phyloP scores from a whole-genome alignment of 2,888 invertebrate genomes.

The Fragum sueziense region DNA sequence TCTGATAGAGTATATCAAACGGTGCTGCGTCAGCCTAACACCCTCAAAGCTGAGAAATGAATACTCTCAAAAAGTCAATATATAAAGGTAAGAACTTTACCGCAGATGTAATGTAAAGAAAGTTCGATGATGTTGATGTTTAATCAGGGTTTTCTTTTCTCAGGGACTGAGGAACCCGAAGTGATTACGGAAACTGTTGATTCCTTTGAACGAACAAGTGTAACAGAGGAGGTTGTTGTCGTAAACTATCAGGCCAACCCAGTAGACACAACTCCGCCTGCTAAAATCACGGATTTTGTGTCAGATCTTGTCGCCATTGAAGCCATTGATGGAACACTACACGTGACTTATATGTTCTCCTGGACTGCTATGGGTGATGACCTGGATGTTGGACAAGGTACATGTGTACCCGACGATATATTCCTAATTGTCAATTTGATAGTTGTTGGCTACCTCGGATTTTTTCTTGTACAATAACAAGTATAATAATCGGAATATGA shows the following conservation, averaged over 20 bases:
- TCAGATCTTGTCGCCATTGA: neutral
- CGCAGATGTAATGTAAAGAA: no score
- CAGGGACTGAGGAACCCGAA: neutral
- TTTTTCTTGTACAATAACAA: no score
- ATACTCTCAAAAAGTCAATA: no score
- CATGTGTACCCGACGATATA: neutral
- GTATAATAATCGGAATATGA: no score
- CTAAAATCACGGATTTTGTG: neutral
- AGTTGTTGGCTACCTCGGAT: no score
- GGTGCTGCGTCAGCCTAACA: no score
- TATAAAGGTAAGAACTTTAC: no score
- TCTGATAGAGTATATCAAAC: no score
- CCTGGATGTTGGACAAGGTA: slow-evolving; percentile 4
- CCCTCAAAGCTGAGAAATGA: no score
- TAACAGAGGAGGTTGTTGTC: neutral
- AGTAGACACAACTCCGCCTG: neutral
- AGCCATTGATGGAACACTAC: neutral
- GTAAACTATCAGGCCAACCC: neutral
- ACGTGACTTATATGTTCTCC: neutral
- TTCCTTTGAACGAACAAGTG: neutral
- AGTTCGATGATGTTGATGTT: no score
- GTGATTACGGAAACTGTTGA: neutral
- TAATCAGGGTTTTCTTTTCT: no score
- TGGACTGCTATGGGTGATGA: neutral
- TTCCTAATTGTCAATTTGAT: neutral